phyloP scores from a whole-genome alignment of 2,888 invertebrate species.

The Vesta saturnalis region DNA sequence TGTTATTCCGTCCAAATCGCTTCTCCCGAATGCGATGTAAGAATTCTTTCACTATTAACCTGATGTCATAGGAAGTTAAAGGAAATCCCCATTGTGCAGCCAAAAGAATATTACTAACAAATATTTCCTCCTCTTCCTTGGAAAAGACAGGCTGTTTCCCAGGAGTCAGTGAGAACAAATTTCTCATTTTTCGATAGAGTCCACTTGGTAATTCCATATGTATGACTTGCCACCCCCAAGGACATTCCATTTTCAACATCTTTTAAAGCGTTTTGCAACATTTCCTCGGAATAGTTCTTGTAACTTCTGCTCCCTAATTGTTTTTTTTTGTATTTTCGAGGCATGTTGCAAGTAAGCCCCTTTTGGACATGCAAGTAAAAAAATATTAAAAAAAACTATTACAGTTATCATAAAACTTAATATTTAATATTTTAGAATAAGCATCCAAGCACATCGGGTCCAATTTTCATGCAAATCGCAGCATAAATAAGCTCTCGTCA shows the following conservation, averaged over 20 bases:
- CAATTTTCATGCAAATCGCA: background rate
- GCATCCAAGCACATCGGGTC: no score
- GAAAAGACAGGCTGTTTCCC: no score
- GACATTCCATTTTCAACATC: no score
- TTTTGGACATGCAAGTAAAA: background rate
- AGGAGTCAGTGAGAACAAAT: background rate
- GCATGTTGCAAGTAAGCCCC: no score
- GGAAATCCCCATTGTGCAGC: background rate
- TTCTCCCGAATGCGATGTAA: background rate
- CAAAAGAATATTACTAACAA: background rate
- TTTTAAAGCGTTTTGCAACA: no score
- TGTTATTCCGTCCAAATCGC: no score
- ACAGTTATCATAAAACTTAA: background rate
- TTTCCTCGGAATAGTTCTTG: no score
- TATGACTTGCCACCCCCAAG: no score
- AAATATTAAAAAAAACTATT: background rate
- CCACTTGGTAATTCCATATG: background rate
- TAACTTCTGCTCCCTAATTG: background rate
- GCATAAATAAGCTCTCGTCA: background rate
- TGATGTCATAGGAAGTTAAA: background rate
- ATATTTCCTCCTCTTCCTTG: no score
- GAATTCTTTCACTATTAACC: background rate
- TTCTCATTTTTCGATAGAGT: background rate
- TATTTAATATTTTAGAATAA: background rate
- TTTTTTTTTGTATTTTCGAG: background rate